Conservation (phyloP, 2,888 invertebrate species). For the Sminthurides aquaticus region DNA sequence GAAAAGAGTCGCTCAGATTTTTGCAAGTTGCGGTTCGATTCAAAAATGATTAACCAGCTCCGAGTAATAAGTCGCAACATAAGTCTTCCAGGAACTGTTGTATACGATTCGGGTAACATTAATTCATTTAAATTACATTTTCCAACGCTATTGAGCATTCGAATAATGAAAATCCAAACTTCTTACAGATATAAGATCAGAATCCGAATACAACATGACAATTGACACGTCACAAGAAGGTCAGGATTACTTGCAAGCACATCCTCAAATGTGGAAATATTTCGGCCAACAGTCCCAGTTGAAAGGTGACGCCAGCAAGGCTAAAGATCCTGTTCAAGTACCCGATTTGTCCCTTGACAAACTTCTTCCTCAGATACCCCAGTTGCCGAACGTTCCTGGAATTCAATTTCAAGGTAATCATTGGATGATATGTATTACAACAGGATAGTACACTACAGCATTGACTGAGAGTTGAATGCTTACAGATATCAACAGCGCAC, state of each 20-base stretch:
- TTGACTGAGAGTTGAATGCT: no score
- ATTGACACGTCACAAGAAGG: slow-evolving; percentile 51
- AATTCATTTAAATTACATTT: background rate
- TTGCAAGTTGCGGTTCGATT: slow-evolving; percentile 63
- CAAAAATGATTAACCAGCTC: slow-evolving; percentile 59
- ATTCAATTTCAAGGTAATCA: background rate
- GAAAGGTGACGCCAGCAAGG: background rate
- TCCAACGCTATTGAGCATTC: background rate
- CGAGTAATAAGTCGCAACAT: slow-evolving; percentile 60
- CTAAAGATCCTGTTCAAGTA: background rate
- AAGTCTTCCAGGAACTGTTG: slow-evolving; percentile 61
- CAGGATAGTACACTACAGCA: no score
- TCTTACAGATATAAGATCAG: slow-evolving; percentile 46
- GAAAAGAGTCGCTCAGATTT: slow-evolving; percentile 54
- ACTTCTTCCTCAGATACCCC: background rate
- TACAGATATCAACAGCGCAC: background rate
- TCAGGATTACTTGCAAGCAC: slow-evolving; percentile 48
- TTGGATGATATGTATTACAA: no score
- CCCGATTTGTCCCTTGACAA: background rate
- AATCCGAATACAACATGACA: slow-evolving; percentile 48
- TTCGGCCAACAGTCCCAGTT: slow-evolving; percentile 32
- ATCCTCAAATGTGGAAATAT: slow-evolving; percentile 46
- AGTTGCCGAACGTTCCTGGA: background rate
- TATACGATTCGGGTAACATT: slow-evolving; percentile 61
- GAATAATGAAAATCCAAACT: slow-evolving; percentile 4